phyloP scores from a whole-genome alignment of 1,140 invertebrate genomes.

The Micrasema minimum region DNA sequence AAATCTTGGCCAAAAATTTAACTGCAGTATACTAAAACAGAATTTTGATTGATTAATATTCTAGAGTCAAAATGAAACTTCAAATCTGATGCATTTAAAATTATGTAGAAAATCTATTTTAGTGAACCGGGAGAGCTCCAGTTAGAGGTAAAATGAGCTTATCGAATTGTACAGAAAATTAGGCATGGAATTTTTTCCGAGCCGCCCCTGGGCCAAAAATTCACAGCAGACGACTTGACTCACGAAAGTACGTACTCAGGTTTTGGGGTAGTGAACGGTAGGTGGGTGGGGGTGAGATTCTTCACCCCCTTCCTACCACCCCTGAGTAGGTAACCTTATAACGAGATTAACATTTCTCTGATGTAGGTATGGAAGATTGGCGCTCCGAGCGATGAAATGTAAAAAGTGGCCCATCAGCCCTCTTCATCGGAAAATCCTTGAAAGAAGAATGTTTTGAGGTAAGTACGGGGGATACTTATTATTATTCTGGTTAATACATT shows the following conservation, averaged over 20 bases:
- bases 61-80: no score
- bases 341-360: slow-evolving; percentile 53
- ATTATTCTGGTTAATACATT: slow-evolving; percentile 12
- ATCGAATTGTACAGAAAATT: no score
- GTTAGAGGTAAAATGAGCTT: no score
- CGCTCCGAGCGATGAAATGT: slow-evolving; percentile 50
- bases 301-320: not conserved
- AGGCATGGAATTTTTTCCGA: no score
- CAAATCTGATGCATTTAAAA: no score
- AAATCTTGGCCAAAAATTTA: no score
- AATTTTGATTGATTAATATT: no score
- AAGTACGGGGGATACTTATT: no score
- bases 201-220: slow-evolving; percentile 32
- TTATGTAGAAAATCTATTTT: no score
- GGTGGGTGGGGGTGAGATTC: not conserved
- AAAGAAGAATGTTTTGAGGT: slow-evolving; percentile 40
- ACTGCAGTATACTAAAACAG: no score
- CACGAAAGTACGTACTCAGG: slow-evolving; percentile 27
- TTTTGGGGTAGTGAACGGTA: slow-evolving; percentile 4
- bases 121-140: no score
- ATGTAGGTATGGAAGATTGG: slow-evolving; percentile 50
- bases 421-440: slow-evolving; percentile 27
- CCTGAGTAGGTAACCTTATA: slow-evolving; percentile 52
- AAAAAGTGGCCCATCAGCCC: slow-evolving; percentile 49
- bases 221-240: slow-evolving; percentile 38